phyloP scores from a whole-genome alignment of 2,797 vertebrate genomes.

The Halcyon smyrnensis region DNA sequence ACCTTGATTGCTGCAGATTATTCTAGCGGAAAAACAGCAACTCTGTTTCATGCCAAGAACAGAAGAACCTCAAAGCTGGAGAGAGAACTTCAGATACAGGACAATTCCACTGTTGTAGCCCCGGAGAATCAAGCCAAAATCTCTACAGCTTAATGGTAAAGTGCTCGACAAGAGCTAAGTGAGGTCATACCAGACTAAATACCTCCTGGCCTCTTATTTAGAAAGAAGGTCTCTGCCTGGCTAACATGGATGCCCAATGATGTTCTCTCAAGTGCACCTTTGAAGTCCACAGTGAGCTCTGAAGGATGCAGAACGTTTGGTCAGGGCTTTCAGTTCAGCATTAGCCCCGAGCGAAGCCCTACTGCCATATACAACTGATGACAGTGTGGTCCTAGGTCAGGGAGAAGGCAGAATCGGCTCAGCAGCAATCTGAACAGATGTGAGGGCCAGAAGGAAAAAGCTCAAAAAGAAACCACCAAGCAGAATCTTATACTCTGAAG shows the following conservation, averaged over 20 bases:
- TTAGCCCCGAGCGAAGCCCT: neutral
- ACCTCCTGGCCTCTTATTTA: neutral
- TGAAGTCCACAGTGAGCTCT: neutral
- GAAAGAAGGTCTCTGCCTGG: neutral
- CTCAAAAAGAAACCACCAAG: neutral
- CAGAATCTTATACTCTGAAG: neutral
- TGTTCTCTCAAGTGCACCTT: neutral
- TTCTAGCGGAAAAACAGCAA: neutral
- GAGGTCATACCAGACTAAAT: neutral
- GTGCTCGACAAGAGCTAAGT: neutral
- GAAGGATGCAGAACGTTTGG: neutral
- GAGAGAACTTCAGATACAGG: neutral
- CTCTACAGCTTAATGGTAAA: neutral
- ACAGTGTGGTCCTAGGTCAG: neutral
- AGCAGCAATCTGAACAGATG: neutral
- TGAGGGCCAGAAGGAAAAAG: neutral
- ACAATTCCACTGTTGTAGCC: neutral
- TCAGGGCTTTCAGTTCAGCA: neutral
- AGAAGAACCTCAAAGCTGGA: neutral
- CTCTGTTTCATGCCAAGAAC: neutral
- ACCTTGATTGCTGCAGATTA: neutral
- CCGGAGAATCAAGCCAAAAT: slow-evolving; percentile 3
- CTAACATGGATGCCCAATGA: neutral
- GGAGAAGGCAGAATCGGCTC: neutral
- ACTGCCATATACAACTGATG: neutral